Base-by-base conservation (phyloP, 2,113 vertebrate genomes). In the Alexandromys fortis region DNA sequence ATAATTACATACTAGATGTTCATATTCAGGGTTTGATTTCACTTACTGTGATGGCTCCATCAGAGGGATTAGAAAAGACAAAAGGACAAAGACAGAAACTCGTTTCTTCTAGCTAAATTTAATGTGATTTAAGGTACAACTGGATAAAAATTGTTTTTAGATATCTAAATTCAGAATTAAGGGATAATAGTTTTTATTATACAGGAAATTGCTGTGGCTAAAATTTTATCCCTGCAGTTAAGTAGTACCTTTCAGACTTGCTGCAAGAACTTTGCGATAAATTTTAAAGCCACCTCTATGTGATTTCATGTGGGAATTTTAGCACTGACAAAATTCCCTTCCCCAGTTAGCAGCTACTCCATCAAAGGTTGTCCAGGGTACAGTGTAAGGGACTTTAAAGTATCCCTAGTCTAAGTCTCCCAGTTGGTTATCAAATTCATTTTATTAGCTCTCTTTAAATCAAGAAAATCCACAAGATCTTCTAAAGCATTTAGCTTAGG, bases 21-120 rank as follows among this genome's bases (percentile, higher is more conserved):
- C 63, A 7, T n/a, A n/a, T 67, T 94, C 55, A 85, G 47, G 19
- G 24, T 95, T 93, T 85, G 89, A 72, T 72, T 94, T 90, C 58
- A 91, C 63, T 81, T 96, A 76, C 86, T 86, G 35, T 76, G 63
- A 79, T 79, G 70, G 38, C 63, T 93, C 68, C 24, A 14, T 4
- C 68, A 38, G 70, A 83, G 79, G 47, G 2, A 78, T 1, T 55
- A 12, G 72, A 72, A 67, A 77, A 93, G 28, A 65, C n/a, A 65
- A 17, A 83, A 28, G 58, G 22, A 19, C 73, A 7, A 85, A 81
- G 77, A 77, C 88, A n/a, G 78, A 72, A 95, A 93, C 58, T 45
- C 8, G 11, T 83, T 28, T 10, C 10, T 75, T 86, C 5, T 45
- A 58, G 81, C n/a, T 77, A 78, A 96, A 86, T 85, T 81, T 81